Evolutionary conservation across 2,888 invertebrate species (phyloP), one percentile per base, ranked within the genome.

Genomic region (Andrena bucephala): DNA sequence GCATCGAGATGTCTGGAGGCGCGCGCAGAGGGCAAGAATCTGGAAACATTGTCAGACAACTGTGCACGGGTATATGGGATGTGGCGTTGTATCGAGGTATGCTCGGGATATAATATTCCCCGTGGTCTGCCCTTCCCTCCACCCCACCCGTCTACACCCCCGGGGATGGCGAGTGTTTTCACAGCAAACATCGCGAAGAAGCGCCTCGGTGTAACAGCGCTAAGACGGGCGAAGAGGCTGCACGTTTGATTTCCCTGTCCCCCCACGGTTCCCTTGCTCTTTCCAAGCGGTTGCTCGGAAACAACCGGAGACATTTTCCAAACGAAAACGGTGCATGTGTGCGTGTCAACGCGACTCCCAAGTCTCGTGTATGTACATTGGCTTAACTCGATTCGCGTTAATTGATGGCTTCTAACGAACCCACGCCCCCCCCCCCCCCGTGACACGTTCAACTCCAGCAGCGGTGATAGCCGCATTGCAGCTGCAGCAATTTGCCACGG

Each of bases 391-490:
- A 91, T 90, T 87, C 86, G 77, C 81, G 88, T 90, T 91, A 90
- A 90, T 91, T 91, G 90, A 91, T 85, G 85, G 84, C 81, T 89
- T 84, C 88, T 90, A 91, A 91, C 89, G 89, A 90, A 91, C 85
- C 77, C 81, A 82, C 79, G 20, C 62, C 70, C 48, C 70, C 63
- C 79, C 62, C 70, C 48, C 70, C 63, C 48, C 74, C 36, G 66
- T 63, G 36, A 36, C 36, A 24, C 20, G 24, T 76, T 31, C 36
- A 42, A 33, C 68, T 31, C 6, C 10, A 24, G 20, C 65, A 42
- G 24, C 62, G 69, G 74, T 33, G 85, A 82, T 86, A 82, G 78
- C 83, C 87, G 86, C 83, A 85, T 86, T 88, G 87, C 87, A 87
- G 88, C 83, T 86, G 82, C 83, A 82, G 75, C 86, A 75, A 87